A percentile compares a stretch with the other conserved stretches of the same genome.
Evolutionary conservation across 2,113 vertebrate genomes (phyloP).

Genomic region (Nothoprocta perdicaria): DNA sequence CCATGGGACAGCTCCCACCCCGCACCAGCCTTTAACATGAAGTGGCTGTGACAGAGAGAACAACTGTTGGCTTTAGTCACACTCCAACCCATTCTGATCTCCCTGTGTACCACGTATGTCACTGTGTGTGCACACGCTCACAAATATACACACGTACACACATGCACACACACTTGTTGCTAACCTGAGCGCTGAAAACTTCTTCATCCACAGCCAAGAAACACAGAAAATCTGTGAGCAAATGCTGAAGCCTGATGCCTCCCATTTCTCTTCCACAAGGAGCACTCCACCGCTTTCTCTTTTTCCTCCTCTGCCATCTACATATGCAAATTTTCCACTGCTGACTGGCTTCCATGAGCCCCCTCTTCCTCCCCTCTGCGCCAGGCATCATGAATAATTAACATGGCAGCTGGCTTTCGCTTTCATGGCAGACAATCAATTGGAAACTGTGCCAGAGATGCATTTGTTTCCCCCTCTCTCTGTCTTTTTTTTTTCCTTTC

Average conservation of each 20-base stretch:
- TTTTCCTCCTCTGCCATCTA: slow-evolving; percentile 41
- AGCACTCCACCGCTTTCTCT: slow-evolving; percentile 25
- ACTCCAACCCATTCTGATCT: neutral
- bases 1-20: neutral
- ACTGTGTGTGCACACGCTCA: neutral
- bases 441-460: slow-evolving; percentile 67
- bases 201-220: neutral
- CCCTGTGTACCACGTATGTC: fast-evolving
- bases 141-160: too few relatives aligned
- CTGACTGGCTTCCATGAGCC: slow-evolving; percentile 61
- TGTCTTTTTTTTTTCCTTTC: neutral
- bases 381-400: slow-evolving; percentile 77
- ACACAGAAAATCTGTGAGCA: neutral
- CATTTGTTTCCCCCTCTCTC: slow-evolving; percentile 64
- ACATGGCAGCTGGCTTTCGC: slow-evolving; percentile 77
- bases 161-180: neutral
- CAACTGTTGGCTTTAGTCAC: neutral
- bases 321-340: slow-evolving; percentile 66
- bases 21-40: neutral
- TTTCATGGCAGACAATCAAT: slow-evolving; percentile 72
- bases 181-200: neutral
- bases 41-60: neutral
- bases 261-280: slow-evolving; percentile 11
- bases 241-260: neutral
- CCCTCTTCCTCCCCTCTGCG: slow-evolving; percentile 55